Evolutionary conservation across 1,140 invertebrate species (phyloP), one percentile per base, ranked within the genome.

Genomic region (Hycleus phaleratus): DNA sequence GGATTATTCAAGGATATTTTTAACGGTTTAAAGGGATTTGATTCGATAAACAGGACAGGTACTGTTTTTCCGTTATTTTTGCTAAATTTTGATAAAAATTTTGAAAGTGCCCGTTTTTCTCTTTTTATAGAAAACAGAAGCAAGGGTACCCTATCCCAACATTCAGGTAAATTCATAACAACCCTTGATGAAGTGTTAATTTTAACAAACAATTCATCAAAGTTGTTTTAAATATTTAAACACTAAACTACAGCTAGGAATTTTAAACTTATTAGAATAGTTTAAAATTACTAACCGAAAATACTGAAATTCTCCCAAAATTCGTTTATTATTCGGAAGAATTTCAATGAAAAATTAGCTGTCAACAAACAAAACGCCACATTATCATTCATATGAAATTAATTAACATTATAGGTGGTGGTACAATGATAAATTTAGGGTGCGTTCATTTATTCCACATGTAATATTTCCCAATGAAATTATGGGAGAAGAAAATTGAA

Each of bases 81-180:
- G 40, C 39, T 26, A 47, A 61, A 54, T 60, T 58, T 65, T 61
- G 43, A 50, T 38, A 12, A 43, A 56, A 65, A 68, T 65, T 69
- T 74, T 72, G 66, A 69, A 61, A 67, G 64, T 72, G 69, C 67
- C 71, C 71, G 69, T 67, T 67, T 32, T 32, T 7, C 7, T 7
- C 7, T 32, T 32, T 32, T 32, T 32, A 32, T 5, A 32, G 4
- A 32, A 32, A 32, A 61, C 60, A 66, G 64, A 72, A 73, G 84
- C 86, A 89, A 89, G 82, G 88, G 88, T 91, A 91, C 90, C 90
- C 90, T 92, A 91, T 93, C 90, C 90, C 90, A 93, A 92, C 91
- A 93, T 93, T 92, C 91, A 93, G 91, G 90, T 89, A 86, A 85
- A 80, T 79, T 77, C 43, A 49, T 49, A 46, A 45, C 18, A 66